A percentile compares a stretch with the other conserved stretches of the same genome.
phyloP scores from a whole-genome alignment of 2,888 invertebrate species.

The Gisinianus flammeolus region DNA sequence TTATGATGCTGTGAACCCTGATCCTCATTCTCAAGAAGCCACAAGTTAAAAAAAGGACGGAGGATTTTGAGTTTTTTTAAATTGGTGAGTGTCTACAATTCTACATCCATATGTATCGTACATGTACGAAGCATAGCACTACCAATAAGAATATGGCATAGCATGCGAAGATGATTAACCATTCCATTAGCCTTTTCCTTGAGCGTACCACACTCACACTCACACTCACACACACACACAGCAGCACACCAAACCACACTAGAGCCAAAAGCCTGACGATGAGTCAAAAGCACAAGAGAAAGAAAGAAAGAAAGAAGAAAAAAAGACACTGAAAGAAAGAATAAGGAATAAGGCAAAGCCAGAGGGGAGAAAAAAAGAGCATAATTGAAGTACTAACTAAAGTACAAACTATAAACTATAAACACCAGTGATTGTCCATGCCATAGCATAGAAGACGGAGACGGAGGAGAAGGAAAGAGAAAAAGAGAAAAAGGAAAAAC shows the following conservation, averaged over 20 bases:
- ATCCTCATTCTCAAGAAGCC: neutral
- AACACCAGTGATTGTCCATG: constrained; percentile 2
- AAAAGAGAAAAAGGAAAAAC: neutral
- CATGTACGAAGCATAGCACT: neutral
- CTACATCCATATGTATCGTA: neutral
- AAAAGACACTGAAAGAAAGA: neutral
- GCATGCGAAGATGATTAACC: constrained; percentile 11
- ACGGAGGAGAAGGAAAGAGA: neutral
- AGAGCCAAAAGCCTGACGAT: neutral
- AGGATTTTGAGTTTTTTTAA: neutral
- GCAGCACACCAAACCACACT: neutral
- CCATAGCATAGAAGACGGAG: neutral
- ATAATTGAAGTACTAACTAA: constrained; percentile 18
- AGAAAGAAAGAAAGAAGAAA: neutral
- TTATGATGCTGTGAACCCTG: neutral
- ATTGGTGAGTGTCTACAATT: neutral
- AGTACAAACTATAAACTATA: constrained; percentile 6
- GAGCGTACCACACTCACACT: no score
- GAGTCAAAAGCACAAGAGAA: neutral
- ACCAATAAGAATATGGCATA: neutral
- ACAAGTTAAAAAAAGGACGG: neutral
- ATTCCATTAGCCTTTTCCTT: neutral
- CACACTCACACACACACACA: no score
- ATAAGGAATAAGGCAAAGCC: neutral
- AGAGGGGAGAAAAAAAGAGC: neutral